Base-by-base conservation (phyloP, 2,797 vertebrate species). In the Premnoplex brunnescens region DNA sequence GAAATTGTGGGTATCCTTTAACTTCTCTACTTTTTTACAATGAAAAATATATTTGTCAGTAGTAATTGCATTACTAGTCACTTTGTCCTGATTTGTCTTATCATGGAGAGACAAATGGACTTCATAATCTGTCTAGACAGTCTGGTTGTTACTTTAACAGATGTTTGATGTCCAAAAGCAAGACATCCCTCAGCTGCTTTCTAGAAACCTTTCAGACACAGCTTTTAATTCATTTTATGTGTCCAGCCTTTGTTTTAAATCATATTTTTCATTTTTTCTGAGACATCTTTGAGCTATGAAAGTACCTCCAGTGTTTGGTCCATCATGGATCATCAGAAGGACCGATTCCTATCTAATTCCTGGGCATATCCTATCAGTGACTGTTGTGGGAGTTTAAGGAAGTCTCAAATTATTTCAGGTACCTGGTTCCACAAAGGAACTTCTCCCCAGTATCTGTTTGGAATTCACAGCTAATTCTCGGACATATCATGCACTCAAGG, bases 131-230 rank as follows among this genome's bases (percentile, higher is more conserved):
- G 88, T 93, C 94, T 69, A 52, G 95, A 91, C 48, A 6, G 54
- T 81, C 80, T 36, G 80, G 80, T 90, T 95, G 93, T 95, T 94
- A 68, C 91, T 88, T 75, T 96, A 95, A 95, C 88, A 95, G 88
- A 84, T 94, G 91, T 62, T 95, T 86, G 85, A 88, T 95, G 66
- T 95, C 69, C 85, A 88, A 86, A 93, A 93, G 90, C 80, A 90
- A 91, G 88, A 75, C 62, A 66, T 95, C 83, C 52, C 41, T 96
- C 86, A 85, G 63, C 63, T 79, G 23, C 86, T 88, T 83, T 82
- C 74, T 85, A 76, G 86, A 92, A 94, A 49, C 80, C 71, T 83
- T 91, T 92, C 69, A 84, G 84, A 89, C 20, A 13, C 43, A 43
- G 30, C 56, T 93, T 93, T 76, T 92, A 92, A 91, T 93, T 87